Base-by-base conservation (phyloP, 2,888 invertebrate species). In the Philereme vetulata region DNA sequence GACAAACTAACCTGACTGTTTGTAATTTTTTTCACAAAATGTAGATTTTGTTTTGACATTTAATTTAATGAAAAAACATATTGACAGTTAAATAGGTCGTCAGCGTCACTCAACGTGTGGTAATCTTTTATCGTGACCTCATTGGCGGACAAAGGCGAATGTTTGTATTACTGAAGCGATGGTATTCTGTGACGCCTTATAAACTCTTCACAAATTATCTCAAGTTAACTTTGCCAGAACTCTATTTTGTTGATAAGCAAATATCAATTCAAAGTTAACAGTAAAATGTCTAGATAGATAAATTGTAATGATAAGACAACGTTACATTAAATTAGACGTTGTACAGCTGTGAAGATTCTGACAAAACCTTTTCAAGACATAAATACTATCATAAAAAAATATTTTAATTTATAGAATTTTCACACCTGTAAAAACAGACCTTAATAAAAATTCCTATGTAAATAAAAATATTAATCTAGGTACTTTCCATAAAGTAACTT, bases 391-490 rank as follows among this genome's bases (percentile, higher is more conserved):
- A 7, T 36, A 36, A 36, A 5, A 7, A 5, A 36, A 36, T 35
- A 35, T 5, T 35, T 5, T 35, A 35, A 35, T 5, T 5, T 35
- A 5, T 35, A 35, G 46, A 40, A 33, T 21, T 36, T 61, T 52
- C 44, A 56, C 53, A 54, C 10, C 52, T 63, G 60, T 56, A 45
- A 63, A 21, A 62, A 62, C 57, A 60, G 66, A 66, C 66, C 40
- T 66, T 62, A 64, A 69, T 65, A 78, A 84, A 72, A 75, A 85
- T 78, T 90, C 90, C 90, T 90, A 87, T 91, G 90, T 90, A 90
- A 78, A 90, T 91, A 90, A 78, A 76, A 73, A 48, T 62, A 58
- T 62, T 71, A 61, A 68, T 62, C 4, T 68, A 70, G 69, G 66
- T 69, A 71, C 56, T 51, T 55, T 60, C n/a, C 8, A 9, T 42